Conservation (phyloP, 2,888 invertebrate genomes). For the Icerya purchasi region DNA sequence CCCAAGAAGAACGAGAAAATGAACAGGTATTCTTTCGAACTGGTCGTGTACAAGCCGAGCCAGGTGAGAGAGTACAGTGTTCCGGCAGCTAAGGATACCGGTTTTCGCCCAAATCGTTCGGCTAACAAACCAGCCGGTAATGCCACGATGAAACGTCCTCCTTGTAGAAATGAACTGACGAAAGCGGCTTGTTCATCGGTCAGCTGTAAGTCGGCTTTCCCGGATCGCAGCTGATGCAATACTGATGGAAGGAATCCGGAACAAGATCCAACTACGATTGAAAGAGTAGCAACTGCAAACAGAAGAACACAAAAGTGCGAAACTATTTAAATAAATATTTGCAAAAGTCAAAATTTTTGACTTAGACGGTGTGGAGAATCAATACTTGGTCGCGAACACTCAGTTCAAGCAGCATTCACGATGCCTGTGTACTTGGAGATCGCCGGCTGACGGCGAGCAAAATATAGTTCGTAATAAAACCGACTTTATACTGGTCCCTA, state of each 20-base stretch:
- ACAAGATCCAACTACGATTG: not conserved
- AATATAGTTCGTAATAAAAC: too few species aligned
- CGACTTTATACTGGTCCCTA: too few species aligned
- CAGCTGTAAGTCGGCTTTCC: not conserved
- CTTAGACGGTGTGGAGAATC: too few species aligned
- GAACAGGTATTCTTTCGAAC: slow-evolving; percentile 14
- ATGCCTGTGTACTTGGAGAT: too few species aligned
- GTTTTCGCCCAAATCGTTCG: slow-evolving; percentile 34
- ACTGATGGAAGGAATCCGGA: not conserved
- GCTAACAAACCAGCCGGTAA: slow-evolving; percentile 31
- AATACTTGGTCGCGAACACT: too few species aligned
- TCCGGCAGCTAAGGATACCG: slow-evolving; percentile 30
- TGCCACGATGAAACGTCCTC: slow-evolving; percentile 18
- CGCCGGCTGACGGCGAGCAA: too few species aligned
- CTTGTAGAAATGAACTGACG: slow-evolving; percentile 1
- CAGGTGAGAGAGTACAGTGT: slow-evolving; percentile 36
- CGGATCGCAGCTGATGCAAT: not conserved
- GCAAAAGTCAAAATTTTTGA: too few species aligned
- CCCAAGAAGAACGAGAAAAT: slow-evolving; percentile 17
- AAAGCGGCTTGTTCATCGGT: not conserved
- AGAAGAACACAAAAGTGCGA: too few species aligned
- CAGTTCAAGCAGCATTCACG: too few species aligned
- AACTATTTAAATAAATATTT: too few species aligned
- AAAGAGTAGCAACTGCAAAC: not conserved
- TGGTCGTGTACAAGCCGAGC: slow-evolving; percentile 19